Percentiles rank a stretch among this genome's conserved stretches.
These are phyloP conservation scores for Apogon hyalosoma DNA, from an alignment of 2,797 vertebrate genomes.

Conservation along the genomic window DNA sequence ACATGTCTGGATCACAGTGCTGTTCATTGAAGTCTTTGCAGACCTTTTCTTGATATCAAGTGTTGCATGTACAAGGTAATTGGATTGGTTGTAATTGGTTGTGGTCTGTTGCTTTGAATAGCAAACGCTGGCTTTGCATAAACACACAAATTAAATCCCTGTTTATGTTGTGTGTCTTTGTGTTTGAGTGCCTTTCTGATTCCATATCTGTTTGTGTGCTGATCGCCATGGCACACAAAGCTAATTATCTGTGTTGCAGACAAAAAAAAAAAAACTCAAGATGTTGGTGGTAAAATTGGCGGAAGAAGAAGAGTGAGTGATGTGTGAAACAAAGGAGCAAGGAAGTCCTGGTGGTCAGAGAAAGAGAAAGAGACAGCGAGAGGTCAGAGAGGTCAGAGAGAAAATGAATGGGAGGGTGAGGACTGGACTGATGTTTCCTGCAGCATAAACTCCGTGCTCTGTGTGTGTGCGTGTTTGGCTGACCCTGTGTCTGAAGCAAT, in stretches of 20 bases:
- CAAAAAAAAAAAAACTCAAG: not conserved
- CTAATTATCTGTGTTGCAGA: constrained; percentile 12
- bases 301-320: constrained; percentile 13
- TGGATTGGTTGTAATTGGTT: constrained; percentile 80
- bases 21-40: constrained; percentile 51
- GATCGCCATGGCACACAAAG: constrained; percentile 22
- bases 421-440: constrained; percentile 42
- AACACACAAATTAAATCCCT: constrained; percentile 74
- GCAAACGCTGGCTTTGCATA: constrained; percentile 79
- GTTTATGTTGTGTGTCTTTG: constrained; percentile 59
- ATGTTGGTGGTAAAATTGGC: constrained; percentile 3
- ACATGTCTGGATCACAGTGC: constrained; percentile 44
- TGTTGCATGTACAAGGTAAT: constrained; percentile 78
- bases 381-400: constrained; percentile 49
- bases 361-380: constrained; percentile 20
- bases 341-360: constrained; percentile 31
- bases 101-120: constrained; percentile 69
- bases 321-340: constrained; percentile 43
- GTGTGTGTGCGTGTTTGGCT: constrained; percentile 32
- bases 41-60: constrained; percentile 71
- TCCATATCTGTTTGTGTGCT: constrained; percentile 33
- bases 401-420: constrained; percentile 41
- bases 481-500: constrained; percentile 30
- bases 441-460: constrained; percentile 20
- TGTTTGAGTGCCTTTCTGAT: constrained; percentile 15